Evolutionary conservation across 2,113 vertebrate species (phyloP).

Genomic region (Nicator chloris): DNA sequence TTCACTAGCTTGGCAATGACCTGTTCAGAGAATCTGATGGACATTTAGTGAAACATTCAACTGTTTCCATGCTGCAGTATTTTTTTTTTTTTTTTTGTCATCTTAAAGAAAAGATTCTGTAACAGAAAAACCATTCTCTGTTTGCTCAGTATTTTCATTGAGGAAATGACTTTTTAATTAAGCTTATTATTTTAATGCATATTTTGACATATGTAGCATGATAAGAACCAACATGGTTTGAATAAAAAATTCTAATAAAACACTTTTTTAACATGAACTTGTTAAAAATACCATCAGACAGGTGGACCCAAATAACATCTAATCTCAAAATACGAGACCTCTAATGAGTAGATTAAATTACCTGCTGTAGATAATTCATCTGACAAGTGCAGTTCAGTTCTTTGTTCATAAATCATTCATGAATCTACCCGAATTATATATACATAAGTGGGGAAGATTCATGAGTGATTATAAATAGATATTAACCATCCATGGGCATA

Average conservation of each 20-base stretch:
- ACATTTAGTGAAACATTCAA: background rate
- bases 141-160: background rate
- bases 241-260: background rate
- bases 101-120: background rate
- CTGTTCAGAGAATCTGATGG: background rate
- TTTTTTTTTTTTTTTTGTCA: background rate
- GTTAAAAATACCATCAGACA: background rate
- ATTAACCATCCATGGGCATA: slow-evolving; percentile 5
- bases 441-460: background rate
- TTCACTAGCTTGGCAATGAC: background rate
- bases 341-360: background rate
- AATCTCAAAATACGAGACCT: slow-evolving; percentile 16
- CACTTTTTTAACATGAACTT: background rate
- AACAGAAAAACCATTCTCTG: background rate
- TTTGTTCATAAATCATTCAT: slow-evolving; percentile 32
- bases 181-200: background rate
- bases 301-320: background rate
- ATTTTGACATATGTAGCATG: background rate
- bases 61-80: background rate
- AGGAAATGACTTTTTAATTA: background rate
- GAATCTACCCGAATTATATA: background rate
- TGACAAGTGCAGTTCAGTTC: background rate
- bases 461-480: slow-evolving; percentile 24
- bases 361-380: background rate
- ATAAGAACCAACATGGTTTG: background rate